Evolutionary conservation across 2,888 invertebrate genomes (phyloP).

Genomic region (Patella depressa): DNA sequence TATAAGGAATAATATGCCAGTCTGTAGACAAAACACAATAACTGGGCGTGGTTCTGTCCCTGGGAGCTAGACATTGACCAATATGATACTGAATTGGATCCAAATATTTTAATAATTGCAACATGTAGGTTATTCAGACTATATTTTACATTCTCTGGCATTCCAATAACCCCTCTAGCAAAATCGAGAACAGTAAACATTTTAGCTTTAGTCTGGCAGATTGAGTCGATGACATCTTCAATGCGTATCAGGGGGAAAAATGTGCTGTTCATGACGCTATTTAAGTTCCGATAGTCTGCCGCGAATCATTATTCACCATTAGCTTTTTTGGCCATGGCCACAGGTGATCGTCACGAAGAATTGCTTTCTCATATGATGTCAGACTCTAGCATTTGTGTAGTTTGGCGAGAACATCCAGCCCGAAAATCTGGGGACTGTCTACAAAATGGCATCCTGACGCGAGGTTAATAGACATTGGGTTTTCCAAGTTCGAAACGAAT

Average conservation of each 20-base stretch:
- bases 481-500: constrained; percentile 29
- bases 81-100: too few species aligned
- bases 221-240: constrained; percentile 33
- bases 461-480: constrained; percentile 28
- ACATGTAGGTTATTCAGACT: too few species aligned
- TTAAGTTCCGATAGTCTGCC: constrained; percentile 35
- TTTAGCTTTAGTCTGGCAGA: constrained; percentile 28
- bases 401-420: constrained; percentile 28
- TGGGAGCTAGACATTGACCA: too few species aligned
- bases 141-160: too few species aligned
- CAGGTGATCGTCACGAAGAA: constrained; percentile 34
- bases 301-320: constrained; percentile 36
- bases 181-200: constrained; percentile 35
- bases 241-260: constrained; percentile 33
- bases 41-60: too few species aligned
- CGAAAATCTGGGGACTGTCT: constrained; percentile 27
- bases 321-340: constrained; percentile 36
- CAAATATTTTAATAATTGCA: too few species aligned
- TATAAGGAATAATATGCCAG: too few species aligned
- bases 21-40: too few species aligned
- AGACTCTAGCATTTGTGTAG: constrained; percentile 34
- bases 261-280: constrained; percentile 31
- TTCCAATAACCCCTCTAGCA: constrained; percentile 18
- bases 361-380: constrained; percentile 3
- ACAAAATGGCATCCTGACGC: constrained; percentile 28